Percentiles rank a stretch among this genome's conserved stretches.
phyloP scores from a whole-genome alignment of 92 coral and sea anemone genomes.

The Epizoanthus rinbou region DNA sequence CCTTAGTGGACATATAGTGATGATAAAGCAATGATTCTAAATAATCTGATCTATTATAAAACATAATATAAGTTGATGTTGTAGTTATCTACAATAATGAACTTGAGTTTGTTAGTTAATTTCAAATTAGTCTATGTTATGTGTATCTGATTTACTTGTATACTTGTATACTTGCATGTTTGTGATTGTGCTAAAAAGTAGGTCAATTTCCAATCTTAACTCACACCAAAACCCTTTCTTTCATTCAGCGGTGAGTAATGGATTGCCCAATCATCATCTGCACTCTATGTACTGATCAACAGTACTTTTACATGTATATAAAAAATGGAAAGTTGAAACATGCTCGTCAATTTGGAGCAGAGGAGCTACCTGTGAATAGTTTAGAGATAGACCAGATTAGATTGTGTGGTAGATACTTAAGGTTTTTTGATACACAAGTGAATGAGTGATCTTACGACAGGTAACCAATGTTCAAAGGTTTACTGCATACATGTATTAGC shows the following conservation, averaged over 20 bases:
- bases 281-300: conserved; percentile 44
- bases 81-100: background rate
- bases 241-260: conserved; percentile 87
- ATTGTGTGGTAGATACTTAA: background rate
- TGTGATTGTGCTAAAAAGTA: conserved; percentile 27
- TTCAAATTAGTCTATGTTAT: background rate
- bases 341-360: conserved; percentile 21
- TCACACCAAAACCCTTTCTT: conserved; percentile 91
- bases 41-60: too few relatives aligned
- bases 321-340: conserved; percentile 29
- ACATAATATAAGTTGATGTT: background rate
- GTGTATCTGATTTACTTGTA: background rate
- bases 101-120: background rate
- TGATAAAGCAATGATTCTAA: too few relatives aligned
- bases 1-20: too few relatives aligned
- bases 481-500: too few relatives aligned
- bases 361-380: conserved; percentile 1
- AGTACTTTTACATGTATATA: conserved; percentile 35
- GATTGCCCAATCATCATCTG: conserved; percentile 67
- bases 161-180: background rate
- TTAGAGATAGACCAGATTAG: conserved; percentile 40
- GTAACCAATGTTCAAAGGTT: background rate
- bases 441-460: background rate
- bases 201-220: conserved; percentile 54
- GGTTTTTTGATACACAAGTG: too few relatives aligned